Evolutionary conservation across 2,888 invertebrate species (phyloP), one percentile per base, ranked within the genome.

Genomic region (Pollenia amentaria): DNA sequence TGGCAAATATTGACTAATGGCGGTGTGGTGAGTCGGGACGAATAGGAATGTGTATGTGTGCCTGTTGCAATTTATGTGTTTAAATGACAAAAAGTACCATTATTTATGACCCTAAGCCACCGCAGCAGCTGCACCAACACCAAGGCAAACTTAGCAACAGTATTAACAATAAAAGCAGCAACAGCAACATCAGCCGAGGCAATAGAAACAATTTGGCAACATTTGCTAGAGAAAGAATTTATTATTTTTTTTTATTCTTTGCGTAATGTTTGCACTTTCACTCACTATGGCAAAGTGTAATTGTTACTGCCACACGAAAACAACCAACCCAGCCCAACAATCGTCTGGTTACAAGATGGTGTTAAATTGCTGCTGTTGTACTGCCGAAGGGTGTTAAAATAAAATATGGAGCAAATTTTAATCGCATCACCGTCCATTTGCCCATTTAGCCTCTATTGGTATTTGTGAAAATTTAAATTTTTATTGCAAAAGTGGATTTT

Each of bases 61-160:
- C 65, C 80, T 57, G 87, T 87, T 89, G 88, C 88, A 88, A 88
- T 89, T 89, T 89, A 89, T 89, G 87, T 79, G 79, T 81, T 87
- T 84, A 85, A 89, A 92, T 93, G 89, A 92, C 92, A 92, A 92
- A 84, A 93, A 93, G 92, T 92, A 90, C 91, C 91, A 91, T 93
- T 92, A 92, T 92, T 92, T 92, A 93, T 93, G 90, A 83, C 84
- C 85, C 70, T 80, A 87, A 85, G 84, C 81, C 80, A 81, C 86
- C 84, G 73, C 83, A 80, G 87, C 70, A 51, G 65, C 62, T 62
- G 78, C 81, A 84, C 70, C 84, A 85, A 60, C 76, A 77, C 67
- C 81, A 75, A 81, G 70, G 57, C 42, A 70, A 57, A 65, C 46
- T 81, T 57, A 81, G 14, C 65, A 51, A 38, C 46, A 65, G 80